Evolutionary conservation across 2,888 invertebrate species (phyloP).

Genomic region (Tiliacea aurago): DNA sequence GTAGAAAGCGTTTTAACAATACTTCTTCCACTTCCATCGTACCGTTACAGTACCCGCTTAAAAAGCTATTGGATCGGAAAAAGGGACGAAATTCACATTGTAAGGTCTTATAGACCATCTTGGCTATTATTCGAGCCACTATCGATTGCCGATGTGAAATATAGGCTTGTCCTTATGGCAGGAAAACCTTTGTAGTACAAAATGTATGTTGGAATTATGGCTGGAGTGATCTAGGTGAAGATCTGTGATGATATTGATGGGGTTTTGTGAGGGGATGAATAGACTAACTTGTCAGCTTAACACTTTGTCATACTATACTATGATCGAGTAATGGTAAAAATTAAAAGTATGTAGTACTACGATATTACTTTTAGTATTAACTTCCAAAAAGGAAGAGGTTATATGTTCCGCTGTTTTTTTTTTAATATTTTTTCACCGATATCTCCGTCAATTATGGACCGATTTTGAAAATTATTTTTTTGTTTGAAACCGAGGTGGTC

Average conservation of each 20-base stretch:
- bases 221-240: slow-evolving; percentile 16
- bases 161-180: slow-evolving; percentile 45
- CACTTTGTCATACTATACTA: no score
- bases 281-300: slow-evolving; percentile 10
- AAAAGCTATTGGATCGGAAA: slow-evolving; percentile 73
- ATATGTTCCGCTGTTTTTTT: no score
- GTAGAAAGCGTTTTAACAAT: slow-evolving; percentile 30
- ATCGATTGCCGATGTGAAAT: slow-evolving; percentile 59
- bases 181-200: slow-evolving; percentile 47
- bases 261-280: neutral
- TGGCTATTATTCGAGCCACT: slow-evolving; percentile 46
- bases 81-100: slow-evolving; percentile 69
- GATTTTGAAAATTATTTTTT: no score
- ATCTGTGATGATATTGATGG: slow-evolving; percentile 9
- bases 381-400: no score
- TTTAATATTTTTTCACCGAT: no score
- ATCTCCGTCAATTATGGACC: no score
- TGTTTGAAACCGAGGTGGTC: no score
- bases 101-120: slow-evolving; percentile 60
- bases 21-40: slow-evolving; percentile 58
- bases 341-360: no score
- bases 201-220: slow-evolving; percentile 43
- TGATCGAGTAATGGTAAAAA: no score
- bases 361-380: no score
- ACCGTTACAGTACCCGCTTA: slow-evolving; percentile 67